Conservation (phyloP, 2,888 invertebrate species). For the Heterodera filipjevi region DNA sequence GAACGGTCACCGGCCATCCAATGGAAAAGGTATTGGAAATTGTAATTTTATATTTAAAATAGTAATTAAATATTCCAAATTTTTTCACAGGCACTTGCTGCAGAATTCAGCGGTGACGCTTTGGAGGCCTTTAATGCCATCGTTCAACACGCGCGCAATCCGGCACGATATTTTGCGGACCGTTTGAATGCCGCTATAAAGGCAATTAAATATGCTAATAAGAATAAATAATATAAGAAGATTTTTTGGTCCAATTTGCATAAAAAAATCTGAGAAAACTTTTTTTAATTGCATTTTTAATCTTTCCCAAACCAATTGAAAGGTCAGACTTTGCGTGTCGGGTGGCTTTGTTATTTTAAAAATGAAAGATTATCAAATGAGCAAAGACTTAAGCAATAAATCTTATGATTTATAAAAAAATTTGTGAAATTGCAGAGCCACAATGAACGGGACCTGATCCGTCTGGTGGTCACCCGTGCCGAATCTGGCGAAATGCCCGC, state of each 20-base stretch:
- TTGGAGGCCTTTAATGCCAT: constrained; percentile 60
- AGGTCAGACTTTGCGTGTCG: too few relatives aligned
- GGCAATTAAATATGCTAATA: background rate
- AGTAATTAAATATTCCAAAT: background rate
- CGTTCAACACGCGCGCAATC: constrained; percentile 18
- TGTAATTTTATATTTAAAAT: background rate
- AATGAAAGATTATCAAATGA: too few relatives aligned
- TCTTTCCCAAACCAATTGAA: too few relatives aligned
- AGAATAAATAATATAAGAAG: background rate
- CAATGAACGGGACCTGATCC: background rate
- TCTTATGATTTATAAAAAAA: too few relatives aligned
- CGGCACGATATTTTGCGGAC: constrained; percentile 12
- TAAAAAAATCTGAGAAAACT: too few relatives aligned
- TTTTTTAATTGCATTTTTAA: too few relatives aligned
- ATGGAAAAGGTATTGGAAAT: constrained; percentile 49
- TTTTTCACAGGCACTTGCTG: constrained; percentile 50
- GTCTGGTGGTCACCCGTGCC: constrained; percentile 1
- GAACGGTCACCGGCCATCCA: constrained; percentile 64
- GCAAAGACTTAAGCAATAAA: too few relatives aligned
- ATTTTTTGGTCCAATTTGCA: too few relatives aligned
- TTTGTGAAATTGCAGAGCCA: background rate
- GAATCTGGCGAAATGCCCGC: background rate
- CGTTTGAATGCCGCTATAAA: background rate
- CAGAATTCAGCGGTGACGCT: constrained; percentile 66
- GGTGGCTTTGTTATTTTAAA: too few relatives aligned